Conservation (phyloP, 2,113 vertebrate species). For the Laticauda laticaudata region DNA sequence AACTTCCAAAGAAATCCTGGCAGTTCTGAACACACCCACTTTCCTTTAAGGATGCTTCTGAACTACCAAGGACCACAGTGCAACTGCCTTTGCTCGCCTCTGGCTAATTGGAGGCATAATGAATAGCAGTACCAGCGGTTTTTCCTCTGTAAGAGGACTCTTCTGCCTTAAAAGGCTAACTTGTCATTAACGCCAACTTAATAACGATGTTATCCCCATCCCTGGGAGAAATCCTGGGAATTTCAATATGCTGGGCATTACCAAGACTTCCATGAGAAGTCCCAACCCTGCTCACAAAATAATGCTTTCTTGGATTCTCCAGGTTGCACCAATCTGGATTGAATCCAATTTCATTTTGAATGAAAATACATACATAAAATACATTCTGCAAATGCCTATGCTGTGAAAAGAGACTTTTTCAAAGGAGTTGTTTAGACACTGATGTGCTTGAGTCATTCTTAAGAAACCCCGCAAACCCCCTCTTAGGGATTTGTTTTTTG, state of each 20-base stretch:
- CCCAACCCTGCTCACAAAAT: background rate
- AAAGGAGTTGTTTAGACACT: background rate
- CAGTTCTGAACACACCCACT: background rate
- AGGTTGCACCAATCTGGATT: background rate
- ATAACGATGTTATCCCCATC: background rate
- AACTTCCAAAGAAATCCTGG: background rate
- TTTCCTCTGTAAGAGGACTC: background rate
- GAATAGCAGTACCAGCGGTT: background rate
- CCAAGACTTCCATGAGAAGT: background rate
- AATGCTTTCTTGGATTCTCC: background rate
- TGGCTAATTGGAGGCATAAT: background rate
- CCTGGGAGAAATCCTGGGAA: background rate
- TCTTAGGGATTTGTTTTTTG: background rate
- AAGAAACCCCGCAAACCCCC: background rate
- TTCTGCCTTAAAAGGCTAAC: background rate
- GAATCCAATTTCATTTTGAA: background rate
- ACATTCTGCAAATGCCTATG: background rate
- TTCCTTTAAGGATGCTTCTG: background rate
- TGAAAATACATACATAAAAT: background rate
- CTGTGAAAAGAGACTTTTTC: background rate
- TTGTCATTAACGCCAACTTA: background rate
- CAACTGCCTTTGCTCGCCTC: background rate
- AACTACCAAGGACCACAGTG: background rate
- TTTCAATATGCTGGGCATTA: background rate
- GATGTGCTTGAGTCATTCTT: background rate